These are phyloP conservation scores for Octomys mimax DNA, from an alignment of 2,797 vertebrate genomes.

Conservation along the genomic window DNA sequence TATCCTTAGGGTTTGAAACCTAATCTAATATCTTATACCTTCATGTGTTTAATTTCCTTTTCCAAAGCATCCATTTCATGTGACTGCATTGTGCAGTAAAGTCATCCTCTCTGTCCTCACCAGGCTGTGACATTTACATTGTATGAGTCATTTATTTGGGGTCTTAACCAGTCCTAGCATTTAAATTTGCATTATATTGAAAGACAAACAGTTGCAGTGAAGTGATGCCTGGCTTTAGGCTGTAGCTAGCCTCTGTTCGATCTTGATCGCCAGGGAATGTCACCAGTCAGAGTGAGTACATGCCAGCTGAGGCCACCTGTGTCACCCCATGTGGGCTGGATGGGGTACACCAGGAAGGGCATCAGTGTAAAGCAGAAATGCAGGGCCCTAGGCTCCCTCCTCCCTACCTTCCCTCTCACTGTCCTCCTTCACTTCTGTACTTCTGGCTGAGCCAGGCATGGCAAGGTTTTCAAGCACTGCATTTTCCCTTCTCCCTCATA, in stretches of 20 bases:
- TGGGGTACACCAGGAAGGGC: neutral
- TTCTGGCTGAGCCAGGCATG: neutral
- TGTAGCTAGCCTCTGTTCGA: slow-evolving; percentile 23
- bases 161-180: slow-evolving; percentile 68
- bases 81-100: slow-evolving; percentile 68
- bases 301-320: neutral
- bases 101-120: slow-evolving; percentile 64
- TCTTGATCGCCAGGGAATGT: slow-evolving; percentile 62
- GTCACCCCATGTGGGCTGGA: neutral
- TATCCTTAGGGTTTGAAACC: slow-evolving; percentile 62
- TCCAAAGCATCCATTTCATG: slow-evolving; percentile 66
- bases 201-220: slow-evolving; percentile 69
- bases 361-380: neutral
- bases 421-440: neutral
- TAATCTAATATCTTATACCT: slow-evolving; percentile 77
- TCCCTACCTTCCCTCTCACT: neutral
- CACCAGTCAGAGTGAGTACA: slow-evolving; percentile 11
- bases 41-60: slow-evolving; percentile 77
- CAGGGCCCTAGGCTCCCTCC: neutral
- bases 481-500: neutral
- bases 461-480: neutral
- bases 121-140: slow-evolving; percentile 76
- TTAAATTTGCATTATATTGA: slow-evolving; percentile 72
- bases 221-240: slow-evolving; percentile 52
- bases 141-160: slow-evolving; percentile 72